Evolutionary conservation across 2,113 vertebrate genomes (phyloP).

Genomic region (Upupa epops): DNA sequence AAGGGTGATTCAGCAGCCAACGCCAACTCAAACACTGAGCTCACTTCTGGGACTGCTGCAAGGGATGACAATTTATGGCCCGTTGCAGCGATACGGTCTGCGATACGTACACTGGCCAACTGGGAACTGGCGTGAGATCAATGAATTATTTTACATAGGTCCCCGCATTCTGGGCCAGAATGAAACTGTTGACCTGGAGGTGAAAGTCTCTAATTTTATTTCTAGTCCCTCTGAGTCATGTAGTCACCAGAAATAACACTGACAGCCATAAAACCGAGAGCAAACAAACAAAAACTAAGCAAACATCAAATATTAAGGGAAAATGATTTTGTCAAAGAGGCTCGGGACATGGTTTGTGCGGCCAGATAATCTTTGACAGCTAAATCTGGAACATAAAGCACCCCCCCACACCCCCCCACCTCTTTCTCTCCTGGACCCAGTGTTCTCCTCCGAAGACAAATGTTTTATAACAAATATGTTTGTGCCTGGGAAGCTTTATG

Average conservation of each 20-base stretch:
- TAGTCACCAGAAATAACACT: constrained; percentile 68
- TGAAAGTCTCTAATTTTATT: constrained; percentile 66
- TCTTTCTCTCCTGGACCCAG: background rate
- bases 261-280: constrained; percentile 49
- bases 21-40: constrained; percentile 32
- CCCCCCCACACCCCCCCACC: background rate
- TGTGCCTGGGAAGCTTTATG: constrained; percentile 32
- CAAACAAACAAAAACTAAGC: constrained; percentile 68
- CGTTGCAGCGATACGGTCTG: constrained; percentile 29
- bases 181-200: constrained; percentile 56
- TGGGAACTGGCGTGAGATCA: constrained; percentile 54
- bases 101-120: constrained; percentile 43
- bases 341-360: constrained; percentile 29
- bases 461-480: constrained; percentile 34
- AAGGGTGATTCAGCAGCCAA: background rate
- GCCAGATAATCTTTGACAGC: constrained; percentile 17
- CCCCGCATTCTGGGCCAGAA: constrained; percentile 46
- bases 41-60: constrained; percentile 50
- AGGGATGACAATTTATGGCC: constrained; percentile 50
- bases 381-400: constrained; percentile 22
- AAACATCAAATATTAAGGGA: constrained; percentile 55
- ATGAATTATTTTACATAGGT: constrained; percentile 59
- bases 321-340: constrained; percentile 41
- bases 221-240: constrained; percentile 53
- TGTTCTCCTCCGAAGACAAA: background rate